Conservation (phyloP, 2,888 invertebrate species). For the Drosophila monieri region DNA sequence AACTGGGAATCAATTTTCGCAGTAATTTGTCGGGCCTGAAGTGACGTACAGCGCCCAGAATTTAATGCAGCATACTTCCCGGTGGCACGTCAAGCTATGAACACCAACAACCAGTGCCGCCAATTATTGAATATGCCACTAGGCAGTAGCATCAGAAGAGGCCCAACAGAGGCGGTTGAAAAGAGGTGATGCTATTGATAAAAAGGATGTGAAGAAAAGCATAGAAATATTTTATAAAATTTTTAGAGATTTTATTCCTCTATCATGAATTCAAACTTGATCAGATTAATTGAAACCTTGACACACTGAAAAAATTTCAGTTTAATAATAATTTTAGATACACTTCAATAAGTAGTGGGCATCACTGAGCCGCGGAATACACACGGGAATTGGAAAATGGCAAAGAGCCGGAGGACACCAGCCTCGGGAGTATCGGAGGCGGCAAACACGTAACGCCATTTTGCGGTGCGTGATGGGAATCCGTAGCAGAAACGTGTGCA, state of each 20-base stretch:
- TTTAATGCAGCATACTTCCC: constrained; percentile 69
- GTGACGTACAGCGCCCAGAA: constrained; percentile 46
- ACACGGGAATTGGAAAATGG: constrained; percentile 35
- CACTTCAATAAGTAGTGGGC: background rate
- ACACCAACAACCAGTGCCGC: constrained; percentile 29
- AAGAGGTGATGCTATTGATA: background rate
- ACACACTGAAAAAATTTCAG: background rate
- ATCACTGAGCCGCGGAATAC: constrained; percentile 51
- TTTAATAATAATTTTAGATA: background rate
- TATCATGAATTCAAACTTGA: background rate
- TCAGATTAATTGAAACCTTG: background rate
- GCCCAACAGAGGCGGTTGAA: constrained; percentile 11
- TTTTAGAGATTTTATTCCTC: background rate
- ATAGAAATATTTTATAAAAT: too few species aligned
- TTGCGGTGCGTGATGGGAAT: constrained; percentile 76
- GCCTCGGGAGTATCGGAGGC: constrained; percentile 44
- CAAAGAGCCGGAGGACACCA: constrained; percentile 10
- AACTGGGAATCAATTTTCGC: constrained; percentile 65
- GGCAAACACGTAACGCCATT: constrained; percentile 78
- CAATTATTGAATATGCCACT: constrained; percentile 72
- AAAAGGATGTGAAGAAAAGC: background rate
- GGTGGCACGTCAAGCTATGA: constrained; percentile 57
- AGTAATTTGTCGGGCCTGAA: constrained; percentile 53
- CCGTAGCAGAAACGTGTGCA: constrained; percentile 64
- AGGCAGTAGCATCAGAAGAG: constrained; percentile 48